Conservation (phyloP, 1,140 invertebrate genomes). For the Lasioglossum baleicum region DNA sequence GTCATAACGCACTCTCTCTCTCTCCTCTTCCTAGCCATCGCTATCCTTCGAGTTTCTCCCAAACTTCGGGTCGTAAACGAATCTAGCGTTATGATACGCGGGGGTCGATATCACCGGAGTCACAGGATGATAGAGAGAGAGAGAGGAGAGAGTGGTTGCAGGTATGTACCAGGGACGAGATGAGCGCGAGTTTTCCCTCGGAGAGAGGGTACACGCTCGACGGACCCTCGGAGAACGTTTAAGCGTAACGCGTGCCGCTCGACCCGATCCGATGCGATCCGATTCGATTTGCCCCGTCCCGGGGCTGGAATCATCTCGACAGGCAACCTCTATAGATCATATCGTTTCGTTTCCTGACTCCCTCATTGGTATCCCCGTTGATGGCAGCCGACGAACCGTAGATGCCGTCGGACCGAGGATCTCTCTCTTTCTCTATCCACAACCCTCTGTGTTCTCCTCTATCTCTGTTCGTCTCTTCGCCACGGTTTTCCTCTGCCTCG, state of each 20-base stretch:
- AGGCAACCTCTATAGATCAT: conserved; percentile 73
- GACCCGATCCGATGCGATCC: conserved; percentile 46
- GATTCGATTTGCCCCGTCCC: conserved; percentile 69
- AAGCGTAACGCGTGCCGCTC: conserved; percentile 35
- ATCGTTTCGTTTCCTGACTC: conserved; percentile 71
- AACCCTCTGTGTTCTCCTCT: conserved; percentile 12
- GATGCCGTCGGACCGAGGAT: conserved; percentile 46
- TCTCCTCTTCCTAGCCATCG: too few relatives aligned
- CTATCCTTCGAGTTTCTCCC: conserved; percentile 14
- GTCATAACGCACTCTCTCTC: conserved; percentile 31
- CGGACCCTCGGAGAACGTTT: conserved; percentile 5
- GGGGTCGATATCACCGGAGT: background rate
- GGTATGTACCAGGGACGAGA: background rate
- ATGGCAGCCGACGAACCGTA: conserved; percentile 50
- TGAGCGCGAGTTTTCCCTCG: background rate
- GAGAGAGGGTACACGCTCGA: background rate
- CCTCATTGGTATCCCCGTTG: conserved; percentile 53
- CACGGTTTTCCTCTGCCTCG: background rate
- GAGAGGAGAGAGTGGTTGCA: too few relatives aligned
- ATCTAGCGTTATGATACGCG: conserved; percentile 4
- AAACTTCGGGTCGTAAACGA: conserved; percentile 31
- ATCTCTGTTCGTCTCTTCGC: background rate
- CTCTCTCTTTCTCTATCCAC: conserved; percentile 19
- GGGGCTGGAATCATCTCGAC: conserved; percentile 70
- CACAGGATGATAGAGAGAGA: too few relatives aligned